Conservation (phyloP, 1,140 invertebrate species). For the Aricia agestis region DNA sequence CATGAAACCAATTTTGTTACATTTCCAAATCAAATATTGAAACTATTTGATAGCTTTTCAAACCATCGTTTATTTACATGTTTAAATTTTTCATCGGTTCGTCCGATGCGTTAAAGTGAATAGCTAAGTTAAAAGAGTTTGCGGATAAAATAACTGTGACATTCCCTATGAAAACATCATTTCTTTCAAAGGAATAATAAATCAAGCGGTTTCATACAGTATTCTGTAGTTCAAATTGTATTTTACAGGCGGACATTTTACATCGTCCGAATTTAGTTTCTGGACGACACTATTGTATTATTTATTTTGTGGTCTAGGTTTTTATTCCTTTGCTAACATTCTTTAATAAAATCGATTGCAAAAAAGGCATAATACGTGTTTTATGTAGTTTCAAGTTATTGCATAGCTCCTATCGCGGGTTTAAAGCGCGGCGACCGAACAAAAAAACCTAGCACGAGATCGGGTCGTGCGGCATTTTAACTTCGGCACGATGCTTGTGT, state of each 20-base stretch:
- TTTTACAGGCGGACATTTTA: background rate
- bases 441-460: too few relatives aligned
- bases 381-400: too few relatives aligned
- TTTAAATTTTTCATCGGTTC: background rate
- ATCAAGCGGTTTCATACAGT: slow-evolving; percentile 1
- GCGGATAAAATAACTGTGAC: background rate
- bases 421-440: too few relatives aligned
- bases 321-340: too few relatives aligned
- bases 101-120: background rate
- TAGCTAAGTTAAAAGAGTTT: background rate
- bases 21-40: background rate
- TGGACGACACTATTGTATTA: background rate
- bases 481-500: too few relatives aligned
- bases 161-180: slow-evolving; percentile 6
- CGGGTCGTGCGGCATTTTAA: too few relatives aligned
- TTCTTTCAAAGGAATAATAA: slow-evolving; percentile 11
- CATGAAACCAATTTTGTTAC: background rate
- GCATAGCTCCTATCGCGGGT: too few relatives aligned
- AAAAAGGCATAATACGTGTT: too few relatives aligned
- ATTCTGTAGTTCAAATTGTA: background rate
- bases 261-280: background rate
- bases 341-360: too few relatives aligned
- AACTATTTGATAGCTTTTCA: background rate
- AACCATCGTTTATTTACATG: background rate
- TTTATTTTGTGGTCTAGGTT: too few relatives aligned